Base-by-base conservation (phyloP, 2,113 vertebrate genomes). In the Campylorhamphus procurvoides region DNA sequence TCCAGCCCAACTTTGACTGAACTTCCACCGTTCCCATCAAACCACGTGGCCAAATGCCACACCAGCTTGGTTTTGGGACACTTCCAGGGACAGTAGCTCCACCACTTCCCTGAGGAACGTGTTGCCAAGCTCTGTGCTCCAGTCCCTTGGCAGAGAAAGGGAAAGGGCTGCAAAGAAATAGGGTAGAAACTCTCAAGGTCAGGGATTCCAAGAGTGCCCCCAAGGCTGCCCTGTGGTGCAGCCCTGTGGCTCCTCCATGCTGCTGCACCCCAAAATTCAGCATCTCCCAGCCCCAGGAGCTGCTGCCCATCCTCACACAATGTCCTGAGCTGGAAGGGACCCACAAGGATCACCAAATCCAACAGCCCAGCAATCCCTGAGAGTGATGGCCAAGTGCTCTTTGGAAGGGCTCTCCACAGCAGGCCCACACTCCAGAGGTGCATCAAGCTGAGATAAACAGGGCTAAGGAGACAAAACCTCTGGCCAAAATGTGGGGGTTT, bases 381-480 rank as follows among this genome's bases (percentile, higher is more conserved):
- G 18, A 20, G 39, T 0, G 8, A 29, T 63, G 39, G 29, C 60
- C 27, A 14, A 29, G 9, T 3, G 3, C 25, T 40, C 60, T 27
- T 62, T 62, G 60, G 37, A 39, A 28, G 37, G 19, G 18, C 58
- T 35, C 58, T 49, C 40, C 66, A 4, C 5, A 2, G 23, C 53
- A 11, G 37, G 37, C 9, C 53, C 28, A 60, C 0, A 4, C 18
- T 14, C 27, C 27, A 14, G 52, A 23, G 9, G 7, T 0, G 3
- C 37, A 10, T 19, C 13, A 11, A 2, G 22, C 14, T 33, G 35
- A 39, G 59, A 39, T 18, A 39, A 39, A 39, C 25, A 62, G 33
- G 12, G 49, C 16, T 11, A 6, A 46, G 2, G 14, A 40, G 64
- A 24, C 44, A 42, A 68, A 84, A 73, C 8, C 18, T 27, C 4